phyloP scores from a whole-genome alignment of 2,888 invertebrate species.

The Eustalomyia histrio region DNA sequence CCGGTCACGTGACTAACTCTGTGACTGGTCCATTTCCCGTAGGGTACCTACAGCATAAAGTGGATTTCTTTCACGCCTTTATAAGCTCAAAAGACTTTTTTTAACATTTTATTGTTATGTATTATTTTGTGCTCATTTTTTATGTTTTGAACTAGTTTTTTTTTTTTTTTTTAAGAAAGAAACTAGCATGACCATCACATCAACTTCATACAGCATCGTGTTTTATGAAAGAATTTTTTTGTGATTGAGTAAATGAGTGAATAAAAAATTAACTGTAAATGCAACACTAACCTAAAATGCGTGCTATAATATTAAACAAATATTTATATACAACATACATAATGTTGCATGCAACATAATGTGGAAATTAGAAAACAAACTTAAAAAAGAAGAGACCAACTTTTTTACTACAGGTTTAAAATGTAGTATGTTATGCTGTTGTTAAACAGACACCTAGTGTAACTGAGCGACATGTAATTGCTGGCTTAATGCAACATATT shows the following conservation, averaged over 20 bases:
- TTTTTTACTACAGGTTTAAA: neutral
- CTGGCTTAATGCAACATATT: constrained; percentile 36
- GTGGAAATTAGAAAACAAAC: constrained; percentile 23
- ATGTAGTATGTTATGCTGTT: neutral
- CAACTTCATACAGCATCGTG: neutral
- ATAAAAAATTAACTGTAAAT: constrained; percentile 43
- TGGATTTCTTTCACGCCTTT: too few relatives aligned
- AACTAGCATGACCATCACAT: neutral
- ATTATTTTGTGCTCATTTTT: neutral
- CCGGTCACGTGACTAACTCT: too few relatives aligned
- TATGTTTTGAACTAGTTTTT: neutral
- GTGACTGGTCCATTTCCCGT: too few relatives aligned
- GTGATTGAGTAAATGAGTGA: neutral
- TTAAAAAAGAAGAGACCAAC: neutral
- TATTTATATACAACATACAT: neutral
- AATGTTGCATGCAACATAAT: constrained; percentile 48
- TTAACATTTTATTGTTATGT: neutral
- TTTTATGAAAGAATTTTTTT: constrained; percentile 5
- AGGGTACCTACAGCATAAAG: too few relatives aligned
- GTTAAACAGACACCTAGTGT: constrained; percentile 6
- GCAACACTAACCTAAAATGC: constrained; percentile 53
- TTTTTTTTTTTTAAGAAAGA: neutral
- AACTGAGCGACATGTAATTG: constrained; percentile 39
- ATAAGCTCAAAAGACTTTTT: too few relatives aligned
- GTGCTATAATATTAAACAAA: constrained; percentile 22